Evolutionary conservation across 2,797 vertebrate genomes (phyloP), one percentile per base, ranked within the genome.

Genomic region (Peromyscus aztecus): DNA sequence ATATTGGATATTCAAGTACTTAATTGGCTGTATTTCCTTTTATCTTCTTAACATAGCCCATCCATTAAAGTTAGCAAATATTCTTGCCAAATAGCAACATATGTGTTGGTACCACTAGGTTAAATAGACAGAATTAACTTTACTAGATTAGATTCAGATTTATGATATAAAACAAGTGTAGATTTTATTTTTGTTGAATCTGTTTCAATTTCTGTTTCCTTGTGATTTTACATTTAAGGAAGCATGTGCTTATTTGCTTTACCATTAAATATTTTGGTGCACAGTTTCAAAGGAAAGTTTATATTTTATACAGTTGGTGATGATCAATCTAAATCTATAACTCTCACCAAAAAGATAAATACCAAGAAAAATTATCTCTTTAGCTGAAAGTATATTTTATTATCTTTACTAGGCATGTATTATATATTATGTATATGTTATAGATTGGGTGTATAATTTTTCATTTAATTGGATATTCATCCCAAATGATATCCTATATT

Each of bases 51-150:
- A 27, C 49, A 46, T 84, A 77, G 8, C 17, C 5, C 67, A 2
- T 78, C 69, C 34, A 81, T 96, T 87, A 92, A 91, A 5, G 82
- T 92, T 90, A 82, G 21, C 67, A 94, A 90, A 78, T 75, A 46
- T 81, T 7, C 6, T 76, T 89, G 19, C 52, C 78, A 37, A 90
- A 43, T 10, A 88, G 23, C 7, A 85, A 16, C 12, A 27, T 16
- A 3, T 16, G 81, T 34, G 4, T 90, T 61, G 46, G 11, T 65
- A 49, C 6, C 65, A 4, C 27, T 85, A 0, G 37, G 13, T 86
- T 69, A 83, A 29, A 61, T 73, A 40, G 57, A 90, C 6, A 82
- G 3, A 14, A 23, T 57, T 7, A 76, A 55, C 14, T 88, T 86
- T 78, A 40, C 8, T 80, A 85, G 67, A 89, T 78, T 95, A 59